Base-by-base conservation (phyloP, 1,140 invertebrate genomes). In the Drosophila willistoni region DNA sequence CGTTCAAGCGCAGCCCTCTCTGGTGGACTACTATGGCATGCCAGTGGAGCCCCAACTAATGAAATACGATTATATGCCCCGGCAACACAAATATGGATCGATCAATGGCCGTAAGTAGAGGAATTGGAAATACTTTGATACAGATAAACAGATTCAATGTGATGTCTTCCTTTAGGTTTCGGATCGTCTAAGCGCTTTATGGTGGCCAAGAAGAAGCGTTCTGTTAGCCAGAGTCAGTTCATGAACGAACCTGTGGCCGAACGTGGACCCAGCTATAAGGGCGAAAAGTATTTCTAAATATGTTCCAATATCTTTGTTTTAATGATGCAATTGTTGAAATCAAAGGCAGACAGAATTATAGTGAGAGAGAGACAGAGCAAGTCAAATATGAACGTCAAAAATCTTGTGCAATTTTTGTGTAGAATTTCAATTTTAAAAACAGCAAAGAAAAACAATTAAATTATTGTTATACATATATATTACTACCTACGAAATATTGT, bases 171-270 rank as follows among this genome's bases (percentile, higher is more conserved):
- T 12, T 0, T 7, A 92, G 91, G 84, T 25, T 91, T 74, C 64
- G 82, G 84, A 0, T 81, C 86, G 1, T 66, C 78, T 2, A 92
- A 92, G 63, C 90, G 91, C 1, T 92, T 81, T 41, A 92, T 92
- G 91, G 91, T 92, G 25, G 63, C 90, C 67, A 92, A 91, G 66
- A 92, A 92, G 90, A 92, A 92, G 72, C 83, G 91, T 14, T 91
- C 91, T 6, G 59, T 92, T 29, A 83, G 66, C 69, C 80, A 89
- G 44, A 86, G 67, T 55, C 83, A 82, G 36, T 86, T 83, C 55
- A 55, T 87, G 64, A 87, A 64, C 47, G 83, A 87, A 17, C 76
- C 83, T 5, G 69, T 87, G 19, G 83, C 72, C 29, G 83, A 87
- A 9, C 83, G 84, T 29, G 73, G 83, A 19, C 64, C 84, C 56